A percentile compares a stretch with the other conserved stretches of the same genome.
Evolutionary conservation across 2,797 vertebrate species (phyloP).

Genomic region (Neosilurus mollespiculum): DNA sequence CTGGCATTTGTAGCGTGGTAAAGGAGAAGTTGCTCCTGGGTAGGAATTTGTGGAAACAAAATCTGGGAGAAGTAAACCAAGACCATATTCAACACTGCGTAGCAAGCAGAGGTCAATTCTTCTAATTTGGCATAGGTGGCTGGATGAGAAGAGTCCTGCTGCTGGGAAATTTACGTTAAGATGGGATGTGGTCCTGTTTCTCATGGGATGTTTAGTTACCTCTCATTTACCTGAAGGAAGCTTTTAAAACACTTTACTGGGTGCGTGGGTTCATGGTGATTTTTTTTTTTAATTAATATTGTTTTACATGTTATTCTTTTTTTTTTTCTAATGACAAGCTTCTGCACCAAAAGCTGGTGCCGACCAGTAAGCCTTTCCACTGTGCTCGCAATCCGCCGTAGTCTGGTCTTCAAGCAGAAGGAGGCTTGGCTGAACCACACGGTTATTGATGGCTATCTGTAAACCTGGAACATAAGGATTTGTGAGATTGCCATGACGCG

Average conservation of each 20-base stretch:
- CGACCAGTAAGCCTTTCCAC: background rate
- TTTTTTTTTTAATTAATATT: background rate
- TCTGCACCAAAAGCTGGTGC: background rate
- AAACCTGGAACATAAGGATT: background rate
- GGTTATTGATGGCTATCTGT: background rate
- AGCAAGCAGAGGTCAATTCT: no score
- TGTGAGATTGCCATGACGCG: background rate
- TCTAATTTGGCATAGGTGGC: background rate
- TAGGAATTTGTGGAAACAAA: background rate
- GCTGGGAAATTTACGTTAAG: background rate
- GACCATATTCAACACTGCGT: background rate
- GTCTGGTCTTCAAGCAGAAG: background rate
- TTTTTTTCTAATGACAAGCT: background rate
- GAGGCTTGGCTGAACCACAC: background rate
- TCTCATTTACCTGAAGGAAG: background rate
- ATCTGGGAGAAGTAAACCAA: background rate
- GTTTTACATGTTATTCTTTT: background rate
- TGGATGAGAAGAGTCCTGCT: background rate
- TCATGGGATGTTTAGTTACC: background rate
- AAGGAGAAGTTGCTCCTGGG: background rate
- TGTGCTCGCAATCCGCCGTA: background rate
- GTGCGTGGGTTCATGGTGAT: background rate
- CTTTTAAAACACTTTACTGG: background rate
- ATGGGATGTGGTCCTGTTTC: background rate
- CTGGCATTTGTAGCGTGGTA: background rate